Conservation (phyloP, 2,888 invertebrate species). For the Pocota personata region DNA sequence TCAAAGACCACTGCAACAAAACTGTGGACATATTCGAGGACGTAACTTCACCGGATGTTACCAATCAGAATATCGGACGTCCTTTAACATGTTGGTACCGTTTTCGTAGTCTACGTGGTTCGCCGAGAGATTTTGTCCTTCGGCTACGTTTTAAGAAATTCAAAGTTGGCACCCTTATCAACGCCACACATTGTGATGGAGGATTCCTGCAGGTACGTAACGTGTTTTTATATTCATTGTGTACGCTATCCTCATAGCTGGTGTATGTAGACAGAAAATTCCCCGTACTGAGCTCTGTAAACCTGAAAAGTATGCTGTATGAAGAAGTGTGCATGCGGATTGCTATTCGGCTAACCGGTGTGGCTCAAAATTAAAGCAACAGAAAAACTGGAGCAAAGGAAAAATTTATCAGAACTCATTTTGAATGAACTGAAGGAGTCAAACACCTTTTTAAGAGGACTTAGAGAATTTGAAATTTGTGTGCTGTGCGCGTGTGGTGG, state of each 20-base stretch:
- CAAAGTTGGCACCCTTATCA: conserved; percentile 93
- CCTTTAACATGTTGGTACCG: conserved; percentile 95
- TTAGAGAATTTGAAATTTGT: background rate
- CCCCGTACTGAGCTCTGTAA: background rate
- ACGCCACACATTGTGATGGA: conserved; percentile 93
- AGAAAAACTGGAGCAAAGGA: background rate
- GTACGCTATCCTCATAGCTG: background rate
- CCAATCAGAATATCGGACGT: conserved; percentile 90
- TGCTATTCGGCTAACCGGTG: background rate
- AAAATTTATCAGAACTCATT: too few relatives aligned
- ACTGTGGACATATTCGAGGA: conserved; percentile 97
- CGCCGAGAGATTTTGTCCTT: conserved; percentile 95
- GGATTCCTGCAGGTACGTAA: conserved; percentile 92
- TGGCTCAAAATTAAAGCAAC: background rate
- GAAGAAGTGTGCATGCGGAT: background rate
- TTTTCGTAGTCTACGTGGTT: conserved; percentile 93
- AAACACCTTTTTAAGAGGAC: background rate
- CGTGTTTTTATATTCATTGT: background rate
- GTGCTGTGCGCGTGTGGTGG: background rate
- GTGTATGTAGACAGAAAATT: background rate
- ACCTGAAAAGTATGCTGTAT: background rate
- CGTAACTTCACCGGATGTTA: conserved; percentile 94
- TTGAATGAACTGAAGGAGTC: background rate
- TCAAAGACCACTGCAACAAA: conserved; percentile 95
- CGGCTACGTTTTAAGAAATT: conserved; percentile 95